These are phyloP conservation scores for Heterochromis multidens DNA, from an alignment of 2,113 vertebrate genomes.

Conservation along the genomic window DNA sequence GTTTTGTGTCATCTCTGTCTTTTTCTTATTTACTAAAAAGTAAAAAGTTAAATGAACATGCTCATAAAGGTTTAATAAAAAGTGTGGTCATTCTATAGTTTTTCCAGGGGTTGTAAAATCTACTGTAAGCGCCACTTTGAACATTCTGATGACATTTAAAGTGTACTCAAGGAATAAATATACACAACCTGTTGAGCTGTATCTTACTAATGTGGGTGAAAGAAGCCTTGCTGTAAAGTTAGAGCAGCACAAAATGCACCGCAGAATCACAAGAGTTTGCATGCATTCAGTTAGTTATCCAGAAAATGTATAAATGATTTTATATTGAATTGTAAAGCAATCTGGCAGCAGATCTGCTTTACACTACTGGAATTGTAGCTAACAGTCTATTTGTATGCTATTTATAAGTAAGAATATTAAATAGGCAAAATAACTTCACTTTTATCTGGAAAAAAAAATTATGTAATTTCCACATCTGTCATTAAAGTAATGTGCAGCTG, in stretches of 20 bases:
- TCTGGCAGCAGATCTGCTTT: too few species aligned
- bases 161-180: not conserved
- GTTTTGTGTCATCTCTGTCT: not conserved
- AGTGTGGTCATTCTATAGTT: not conserved
- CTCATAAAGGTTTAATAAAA: not conserved
- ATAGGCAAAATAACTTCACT: too few species aligned
- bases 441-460: not conserved
- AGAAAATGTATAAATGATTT: too few species aligned
- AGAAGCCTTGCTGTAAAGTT: not conserved
- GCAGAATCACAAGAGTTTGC: too few species aligned
- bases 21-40: not conserved
- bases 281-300: too few species aligned
- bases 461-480: not conserved
- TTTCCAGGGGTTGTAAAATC: not conserved
- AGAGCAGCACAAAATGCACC: not conserved
- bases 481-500: not conserved
- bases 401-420: too few species aligned
- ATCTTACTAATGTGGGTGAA: not conserved
- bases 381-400: too few species aligned
- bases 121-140: not conserved
- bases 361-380: too few species aligned
- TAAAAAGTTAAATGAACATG: not conserved
- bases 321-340: too few species aligned
- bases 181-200: not conserved
- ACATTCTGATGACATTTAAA: not conserved